phyloP scores from a whole-genome alignment of 92 coral and sea anemone species.

The Nematostella vectensis region DNA sequence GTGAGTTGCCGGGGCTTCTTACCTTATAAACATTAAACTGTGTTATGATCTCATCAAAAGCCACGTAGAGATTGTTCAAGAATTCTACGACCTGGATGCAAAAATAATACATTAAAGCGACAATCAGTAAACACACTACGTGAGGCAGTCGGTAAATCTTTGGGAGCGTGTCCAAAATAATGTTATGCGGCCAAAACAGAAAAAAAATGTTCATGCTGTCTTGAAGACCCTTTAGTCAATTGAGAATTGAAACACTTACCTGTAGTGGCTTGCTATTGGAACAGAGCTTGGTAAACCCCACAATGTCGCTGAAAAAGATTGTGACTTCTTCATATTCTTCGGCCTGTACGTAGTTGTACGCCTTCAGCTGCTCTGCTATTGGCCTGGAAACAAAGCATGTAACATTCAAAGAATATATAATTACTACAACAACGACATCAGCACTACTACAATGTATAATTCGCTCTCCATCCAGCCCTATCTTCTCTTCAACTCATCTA shows the following conservation, averaged over 20 bases:
- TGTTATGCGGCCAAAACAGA: too few relatives aligned
- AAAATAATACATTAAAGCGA: not conserved
- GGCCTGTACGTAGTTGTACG: conserved; percentile 41
- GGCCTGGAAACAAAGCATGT: conserved; percentile 19
- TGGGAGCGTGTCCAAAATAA: too few relatives aligned
- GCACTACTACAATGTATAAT: too few relatives aligned
- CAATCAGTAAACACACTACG: too few relatives aligned
- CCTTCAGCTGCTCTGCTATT: conserved; percentile 55
- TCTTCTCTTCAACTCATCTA: too few relatives aligned
- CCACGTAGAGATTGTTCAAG: conserved; percentile 72
- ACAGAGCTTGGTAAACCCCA: conserved; percentile 63
- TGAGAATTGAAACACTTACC: conserved; percentile 8
- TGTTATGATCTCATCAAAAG: conserved; percentile 80
- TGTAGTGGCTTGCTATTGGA: conserved; percentile 56
- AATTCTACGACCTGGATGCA: conserved; percentile 64
- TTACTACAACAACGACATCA: too few relatives aligned
- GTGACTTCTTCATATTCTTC: conserved; percentile 69
- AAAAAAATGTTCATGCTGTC: too few relatives aligned
- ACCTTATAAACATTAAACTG: conserved; percentile 85
- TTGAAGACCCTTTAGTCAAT: not conserved
- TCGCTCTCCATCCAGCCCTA: too few relatives aligned
- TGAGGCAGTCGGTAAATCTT: too few relatives aligned
- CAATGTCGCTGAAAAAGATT: conserved; percentile 61
- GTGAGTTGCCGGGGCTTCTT: too few relatives aligned
- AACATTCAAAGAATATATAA: too few relatives aligned